Evolutionary conservation across 2,888 invertebrate species (phyloP).

Genomic region (Cartodere bifasciata): DNA sequence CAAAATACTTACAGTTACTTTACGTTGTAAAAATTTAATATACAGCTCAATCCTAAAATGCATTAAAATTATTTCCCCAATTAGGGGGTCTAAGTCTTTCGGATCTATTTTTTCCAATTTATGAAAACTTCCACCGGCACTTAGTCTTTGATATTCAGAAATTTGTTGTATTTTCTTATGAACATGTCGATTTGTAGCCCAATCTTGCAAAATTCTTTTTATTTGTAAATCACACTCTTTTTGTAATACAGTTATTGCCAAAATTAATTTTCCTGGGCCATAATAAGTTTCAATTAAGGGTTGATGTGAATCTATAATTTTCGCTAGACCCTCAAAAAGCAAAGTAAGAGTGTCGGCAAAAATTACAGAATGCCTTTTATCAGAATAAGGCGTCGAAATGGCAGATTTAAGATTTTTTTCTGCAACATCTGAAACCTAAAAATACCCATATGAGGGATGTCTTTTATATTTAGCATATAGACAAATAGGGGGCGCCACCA

Average conservation of each 20-base stretch:
- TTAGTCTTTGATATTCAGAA: conserved; percentile 42
- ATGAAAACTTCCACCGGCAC: conserved; percentile 29
- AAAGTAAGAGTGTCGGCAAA: conserved; percentile 78
- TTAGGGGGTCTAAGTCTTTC: conserved; percentile 71
- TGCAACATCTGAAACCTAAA: conserved; percentile 49
- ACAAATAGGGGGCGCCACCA: too few relatives aligned
- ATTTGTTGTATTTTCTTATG: conserved; percentile 49
- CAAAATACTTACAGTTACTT: conserved; percentile 46
- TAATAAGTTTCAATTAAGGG: conserved; percentile 83
- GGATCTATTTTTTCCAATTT: conserved; percentile 55
- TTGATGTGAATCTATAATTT: conserved; percentile 75
- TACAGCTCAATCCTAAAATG: conserved; percentile 87
- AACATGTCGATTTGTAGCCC: conserved; percentile 55
- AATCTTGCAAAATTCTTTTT: conserved; percentile 54
- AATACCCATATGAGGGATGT: too few relatives aligned
- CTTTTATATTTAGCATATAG: too few relatives aligned
- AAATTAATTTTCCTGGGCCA: conserved; percentile 62
- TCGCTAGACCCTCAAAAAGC: conserved; percentile 68
- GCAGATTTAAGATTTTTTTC: conserved; percentile 60
- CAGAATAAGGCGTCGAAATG: conserved; percentile 48
- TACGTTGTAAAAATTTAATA: conserved; percentile 69
- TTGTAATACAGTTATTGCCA: conserved; percentile 60
- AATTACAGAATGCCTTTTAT: conserved; percentile 61
- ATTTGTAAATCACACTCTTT: conserved; percentile 62
- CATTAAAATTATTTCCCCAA: conserved; percentile 84